phyloP scores from a whole-genome alignment of 2,113 vertebrate species.

The Mustelus asterias region DNA sequence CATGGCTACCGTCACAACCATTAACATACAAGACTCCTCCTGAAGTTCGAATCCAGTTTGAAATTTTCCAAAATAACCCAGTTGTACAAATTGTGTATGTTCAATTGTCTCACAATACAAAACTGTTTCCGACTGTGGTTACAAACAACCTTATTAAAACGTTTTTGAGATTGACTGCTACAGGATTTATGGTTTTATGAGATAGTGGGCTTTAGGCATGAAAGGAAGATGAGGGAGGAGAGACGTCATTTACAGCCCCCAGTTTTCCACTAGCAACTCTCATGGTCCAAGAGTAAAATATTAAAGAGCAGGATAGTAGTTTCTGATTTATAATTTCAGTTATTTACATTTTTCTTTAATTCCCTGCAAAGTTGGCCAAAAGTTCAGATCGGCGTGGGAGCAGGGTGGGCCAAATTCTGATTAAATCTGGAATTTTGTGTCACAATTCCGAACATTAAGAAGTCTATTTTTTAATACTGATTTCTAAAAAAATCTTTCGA shows the following conservation, averaged over 20 bases:
- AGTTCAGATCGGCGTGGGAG: neutral
- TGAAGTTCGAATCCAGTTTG: conserved; percentile 43
- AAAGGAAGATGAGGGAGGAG: neutral
- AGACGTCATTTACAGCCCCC: neutral
- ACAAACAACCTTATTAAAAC: neutral
- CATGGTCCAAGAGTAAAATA: neutral
- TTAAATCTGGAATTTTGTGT: neutral
- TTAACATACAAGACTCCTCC: conserved; percentile 53
- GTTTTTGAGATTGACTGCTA: neutral
- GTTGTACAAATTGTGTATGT: neutral
- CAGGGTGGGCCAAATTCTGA: neutral
- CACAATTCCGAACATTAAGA: neutral
- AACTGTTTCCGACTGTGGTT: neutral
- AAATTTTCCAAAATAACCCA: neutral
- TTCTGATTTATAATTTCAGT: neutral
- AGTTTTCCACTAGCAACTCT: neutral
- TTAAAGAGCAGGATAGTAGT: neutral
- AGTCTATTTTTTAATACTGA: neutral
- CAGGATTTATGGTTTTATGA: neutral
- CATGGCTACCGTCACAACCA: conserved; percentile 54
- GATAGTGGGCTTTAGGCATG: neutral
- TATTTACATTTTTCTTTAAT: neutral
- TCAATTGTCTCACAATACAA: neutral
- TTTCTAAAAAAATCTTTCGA: neutral
- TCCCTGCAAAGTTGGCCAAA: neutral